phyloP scores from a whole-genome alignment of 2,113 vertebrate species.

The Rafetus swinhoei region DNA sequence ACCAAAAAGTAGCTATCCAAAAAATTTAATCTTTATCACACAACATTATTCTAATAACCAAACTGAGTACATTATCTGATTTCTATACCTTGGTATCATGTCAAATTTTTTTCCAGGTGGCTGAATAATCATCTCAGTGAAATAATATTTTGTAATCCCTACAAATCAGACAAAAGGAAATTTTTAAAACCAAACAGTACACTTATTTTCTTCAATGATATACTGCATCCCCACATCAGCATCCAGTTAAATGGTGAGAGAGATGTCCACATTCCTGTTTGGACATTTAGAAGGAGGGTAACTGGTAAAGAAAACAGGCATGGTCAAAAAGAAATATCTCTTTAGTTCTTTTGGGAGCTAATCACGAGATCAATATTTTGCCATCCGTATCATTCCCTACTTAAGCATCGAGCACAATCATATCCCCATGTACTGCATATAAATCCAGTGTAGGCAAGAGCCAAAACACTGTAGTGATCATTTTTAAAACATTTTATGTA shows the following conservation, averaged over 20 bases:
- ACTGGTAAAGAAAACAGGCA: not conserved
- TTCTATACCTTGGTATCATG: slow-evolving; percentile 76
- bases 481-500: not conserved
- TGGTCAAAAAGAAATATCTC: not conserved
- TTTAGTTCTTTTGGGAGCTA: not conserved
- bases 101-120: slow-evolving; percentile 71
- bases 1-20: not conserved
- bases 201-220: not conserved
- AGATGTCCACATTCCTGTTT: not conserved
- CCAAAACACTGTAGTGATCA: not conserved
- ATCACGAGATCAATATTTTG: slow-evolving; percentile 37
- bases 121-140: slow-evolving; percentile 89
- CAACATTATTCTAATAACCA: slow-evolving; percentile 5
- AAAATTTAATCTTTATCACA: not conserved
- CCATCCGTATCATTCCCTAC: slow-evolving; percentile 54
- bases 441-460: slow-evolving; percentile 1
- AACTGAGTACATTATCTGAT: not conserved
- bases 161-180: slow-evolving; percentile 60
- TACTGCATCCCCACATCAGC: not conserved
- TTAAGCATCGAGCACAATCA: slow-evolving; percentile 22
- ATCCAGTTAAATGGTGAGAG: slow-evolving; percentile 4
- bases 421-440: not conserved
- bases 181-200: slow-evolving; percentile 1
- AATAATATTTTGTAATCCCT: slow-evolving; percentile 90
- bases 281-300: not conserved